Evolutionary conservation across 2,888 invertebrate genomes (phyloP).

Genomic region (Sphaerophoria rueppellii): DNA sequence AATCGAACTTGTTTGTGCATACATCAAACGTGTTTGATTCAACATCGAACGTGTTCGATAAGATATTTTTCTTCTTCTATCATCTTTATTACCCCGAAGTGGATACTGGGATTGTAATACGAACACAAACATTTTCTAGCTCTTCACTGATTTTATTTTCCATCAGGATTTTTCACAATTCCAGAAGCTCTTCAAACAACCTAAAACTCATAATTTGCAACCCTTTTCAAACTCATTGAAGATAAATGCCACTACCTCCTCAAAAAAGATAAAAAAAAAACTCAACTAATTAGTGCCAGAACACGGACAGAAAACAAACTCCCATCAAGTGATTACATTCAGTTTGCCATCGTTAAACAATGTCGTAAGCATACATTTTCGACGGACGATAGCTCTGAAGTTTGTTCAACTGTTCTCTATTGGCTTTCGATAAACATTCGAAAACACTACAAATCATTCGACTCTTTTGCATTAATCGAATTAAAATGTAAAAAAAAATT

Average conservation of each 20-base stretch:
- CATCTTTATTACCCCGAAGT: too few species aligned
- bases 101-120: too few species aligned
- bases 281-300: constrained; percentile 61
- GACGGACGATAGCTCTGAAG: constrained; percentile 40
- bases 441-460: constrained; percentile 59
- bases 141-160: too few species aligned
- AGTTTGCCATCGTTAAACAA: constrained; percentile 42
- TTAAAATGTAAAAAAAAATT: constrained; percentile 53
- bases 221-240: constrained; percentile 41
- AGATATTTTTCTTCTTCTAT: too few species aligned
- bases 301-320: constrained; percentile 39
- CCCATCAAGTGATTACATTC: background rate
- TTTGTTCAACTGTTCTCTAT: constrained; percentile 34
- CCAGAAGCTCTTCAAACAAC: background rate
- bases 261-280: constrained; percentile 21
- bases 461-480: constrained; percentile 27
- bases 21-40: too few species aligned
- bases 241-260: constrained; percentile 43
- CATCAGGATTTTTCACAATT: too few species aligned
- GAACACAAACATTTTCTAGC: too few species aligned
- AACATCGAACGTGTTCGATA: too few species aligned
- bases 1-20: too few species aligned
- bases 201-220: background rate
- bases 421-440: constrained; percentile 65
- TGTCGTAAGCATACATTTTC: constrained; percentile 53